These are phyloP conservation scores for Endotricha flammealis DNA, from an alignment of 2,888 invertebrate species.

Conservation along the genomic window DNA sequence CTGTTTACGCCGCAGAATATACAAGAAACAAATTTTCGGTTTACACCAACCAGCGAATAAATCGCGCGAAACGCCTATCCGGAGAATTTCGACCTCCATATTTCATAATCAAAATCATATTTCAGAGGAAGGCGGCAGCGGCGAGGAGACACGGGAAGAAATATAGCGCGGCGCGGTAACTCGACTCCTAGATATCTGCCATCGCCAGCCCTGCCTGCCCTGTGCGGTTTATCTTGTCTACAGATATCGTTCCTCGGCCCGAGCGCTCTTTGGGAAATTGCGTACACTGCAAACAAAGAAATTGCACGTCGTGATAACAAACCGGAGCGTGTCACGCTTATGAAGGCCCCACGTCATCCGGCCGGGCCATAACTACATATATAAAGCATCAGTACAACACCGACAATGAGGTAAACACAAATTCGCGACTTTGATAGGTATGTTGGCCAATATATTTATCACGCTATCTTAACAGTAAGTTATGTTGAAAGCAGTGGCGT, in stretches of 20 bases:
- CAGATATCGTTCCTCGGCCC: slow-evolving; percentile 27
- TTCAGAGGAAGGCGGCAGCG: slow-evolving; percentile 36
- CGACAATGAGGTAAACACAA: no score
- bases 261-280: slow-evolving; percentile 62
- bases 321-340: slow-evolving; percentile 48
- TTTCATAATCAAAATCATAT: slow-evolving; percentile 58
- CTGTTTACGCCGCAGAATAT: slow-evolving; percentile 1
- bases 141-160: slow-evolving; percentile 39
- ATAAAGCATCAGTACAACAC: no score
- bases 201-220: slow-evolving; percentile 46
- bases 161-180: slow-evolving; percentile 34
- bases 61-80: slow-evolving; percentile 36
- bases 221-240: slow-evolving; percentile 60
- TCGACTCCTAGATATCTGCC: slow-evolving; percentile 49
- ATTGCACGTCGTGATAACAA: slow-evolving; percentile 61
- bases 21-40: slow-evolving; percentile 34
- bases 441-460: no score
- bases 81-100: slow-evolving; percentile 41
- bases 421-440: no score
- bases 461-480: no score
- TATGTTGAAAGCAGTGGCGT: no score
- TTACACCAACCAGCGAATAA: slow-evolving; percentile 31
- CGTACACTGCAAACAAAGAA: slow-evolving; percentile 69
- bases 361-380: slow-evolving; percentile 2
- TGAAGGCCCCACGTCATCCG: slow-evolving; percentile 24